Conservation (phyloP, 2,797 vertebrate species). For the Ispidina picta region DNA sequence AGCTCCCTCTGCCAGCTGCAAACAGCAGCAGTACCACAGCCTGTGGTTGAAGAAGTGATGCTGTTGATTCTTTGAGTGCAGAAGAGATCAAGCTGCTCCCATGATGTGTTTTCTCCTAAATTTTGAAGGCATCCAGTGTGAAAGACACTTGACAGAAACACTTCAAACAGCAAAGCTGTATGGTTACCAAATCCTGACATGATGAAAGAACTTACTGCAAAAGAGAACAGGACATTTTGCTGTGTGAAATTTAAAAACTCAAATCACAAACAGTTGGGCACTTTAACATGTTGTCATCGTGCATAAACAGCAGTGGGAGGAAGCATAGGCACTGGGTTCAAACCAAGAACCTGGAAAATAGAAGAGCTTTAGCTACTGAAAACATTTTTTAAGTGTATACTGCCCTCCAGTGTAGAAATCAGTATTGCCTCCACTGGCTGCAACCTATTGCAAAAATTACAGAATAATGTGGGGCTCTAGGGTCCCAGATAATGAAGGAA, state of each 20-base stretch:
- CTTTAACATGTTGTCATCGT: background rate
- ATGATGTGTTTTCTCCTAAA: background rate
- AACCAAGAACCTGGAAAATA: background rate
- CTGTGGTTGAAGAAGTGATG: fast-evolving
- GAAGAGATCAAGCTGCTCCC: background rate
- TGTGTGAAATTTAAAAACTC: background rate
- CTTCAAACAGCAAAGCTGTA: background rate
- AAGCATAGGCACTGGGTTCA: background rate
- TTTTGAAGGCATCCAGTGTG: background rate
- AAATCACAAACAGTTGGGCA: background rate
- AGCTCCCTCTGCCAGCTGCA: background rate
- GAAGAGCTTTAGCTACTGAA: background rate
- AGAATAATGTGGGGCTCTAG: background rate
- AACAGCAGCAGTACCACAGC: background rate
- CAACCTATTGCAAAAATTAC: background rate
- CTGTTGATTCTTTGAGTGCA: background rate
- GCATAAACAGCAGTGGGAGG: background rate
- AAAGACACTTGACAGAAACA: background rate
- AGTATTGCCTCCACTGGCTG: background rate
- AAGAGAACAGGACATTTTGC: background rate
- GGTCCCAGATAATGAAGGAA: background rate
- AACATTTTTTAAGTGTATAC: constrained; percentile 16
- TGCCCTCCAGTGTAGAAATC: constrained; percentile 67
- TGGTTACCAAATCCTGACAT: background rate
- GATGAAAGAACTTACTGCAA: background rate